A percentile compares a stretch with the other conserved stretches of the same genome.
These are phyloP conservation scores for Lophura nycthemera DNA, from an alignment of 2,113 vertebrate species.

Conservation along the genomic window DNA sequence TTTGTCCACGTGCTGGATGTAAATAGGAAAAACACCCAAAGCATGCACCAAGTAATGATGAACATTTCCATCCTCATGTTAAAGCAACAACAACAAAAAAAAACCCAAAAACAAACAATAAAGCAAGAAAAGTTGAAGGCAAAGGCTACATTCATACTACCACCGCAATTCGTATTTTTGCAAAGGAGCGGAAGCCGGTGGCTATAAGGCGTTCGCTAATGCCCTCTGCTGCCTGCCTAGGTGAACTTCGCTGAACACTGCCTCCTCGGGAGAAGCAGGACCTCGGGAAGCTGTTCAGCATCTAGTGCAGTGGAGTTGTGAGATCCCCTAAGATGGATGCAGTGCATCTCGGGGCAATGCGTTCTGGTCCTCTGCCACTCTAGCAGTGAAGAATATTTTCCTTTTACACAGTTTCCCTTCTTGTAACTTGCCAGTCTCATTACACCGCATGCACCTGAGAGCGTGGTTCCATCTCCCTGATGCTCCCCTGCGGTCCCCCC, in stretches of 20 bases:
- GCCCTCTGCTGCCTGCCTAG: conserved; percentile 74
- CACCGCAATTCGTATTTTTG: background rate
- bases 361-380: background rate
- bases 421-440: background rate
- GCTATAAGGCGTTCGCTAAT: conserved; percentile 28
- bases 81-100: too few species aligned
- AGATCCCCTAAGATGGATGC: background rate
- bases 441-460: background rate
- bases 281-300: rapidly evolving
- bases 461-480: background rate
- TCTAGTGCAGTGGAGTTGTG: background rate
- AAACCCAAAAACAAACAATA: too few species aligned
- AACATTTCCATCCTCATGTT: background rate
- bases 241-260: background rate
- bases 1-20: background rate
- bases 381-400: background rate
- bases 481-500: background rate
- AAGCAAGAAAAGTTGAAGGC: rapidly evolving
- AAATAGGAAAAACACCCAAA: rapidly evolving
- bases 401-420: background rate
- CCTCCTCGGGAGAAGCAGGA: rapidly evolving
- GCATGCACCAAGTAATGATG: background rate
- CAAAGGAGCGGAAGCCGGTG: background rate
- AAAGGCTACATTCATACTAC: background rate
- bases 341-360: background rate